Percentiles rank a stretch among this genome's conserved stretches.
Conservation (phyloP, 2,113 vertebrate species). For the Hydrochoerus hydrochaeris region DNA sequence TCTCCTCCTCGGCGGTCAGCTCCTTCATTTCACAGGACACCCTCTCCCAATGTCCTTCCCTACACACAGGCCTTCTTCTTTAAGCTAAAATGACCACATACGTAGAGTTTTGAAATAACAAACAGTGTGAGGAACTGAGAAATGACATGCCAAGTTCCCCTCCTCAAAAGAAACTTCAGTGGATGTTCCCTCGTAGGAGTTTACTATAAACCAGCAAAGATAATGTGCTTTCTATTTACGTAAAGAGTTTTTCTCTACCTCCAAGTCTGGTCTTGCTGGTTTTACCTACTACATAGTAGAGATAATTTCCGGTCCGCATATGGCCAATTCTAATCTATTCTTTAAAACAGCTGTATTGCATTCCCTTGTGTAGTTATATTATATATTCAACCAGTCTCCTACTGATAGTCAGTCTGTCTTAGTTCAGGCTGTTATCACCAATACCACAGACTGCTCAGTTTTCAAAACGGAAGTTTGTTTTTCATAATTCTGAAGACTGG, state of each 20-base stretch:
- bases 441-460: not conserved
- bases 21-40: slow-evolving; percentile 70
- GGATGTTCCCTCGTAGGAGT: not conserved
- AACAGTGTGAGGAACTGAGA: not conserved
- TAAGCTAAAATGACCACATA: not conserved
- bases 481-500: not conserved
- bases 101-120: not conserved
- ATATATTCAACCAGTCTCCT: not conserved
- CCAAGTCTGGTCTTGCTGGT: not conserved
- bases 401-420: not conserved
- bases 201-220: not conserved
- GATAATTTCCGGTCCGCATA: not conserved
- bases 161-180: not conserved
- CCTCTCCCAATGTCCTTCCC: not conserved
- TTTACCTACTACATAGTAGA: not conserved
- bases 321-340: not conserved
- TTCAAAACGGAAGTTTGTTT: not conserved
- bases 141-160: not conserved
- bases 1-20: not conserved
- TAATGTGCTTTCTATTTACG: not conserved
- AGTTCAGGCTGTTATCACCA: not conserved
- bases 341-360: not conserved
- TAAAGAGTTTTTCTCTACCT: not conserved
- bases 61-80: slow-evolving; percentile 24
- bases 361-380: not conserved